Conservation (phyloP, 2,113 vertebrate species). For the Anguilla rostrata region DNA sequence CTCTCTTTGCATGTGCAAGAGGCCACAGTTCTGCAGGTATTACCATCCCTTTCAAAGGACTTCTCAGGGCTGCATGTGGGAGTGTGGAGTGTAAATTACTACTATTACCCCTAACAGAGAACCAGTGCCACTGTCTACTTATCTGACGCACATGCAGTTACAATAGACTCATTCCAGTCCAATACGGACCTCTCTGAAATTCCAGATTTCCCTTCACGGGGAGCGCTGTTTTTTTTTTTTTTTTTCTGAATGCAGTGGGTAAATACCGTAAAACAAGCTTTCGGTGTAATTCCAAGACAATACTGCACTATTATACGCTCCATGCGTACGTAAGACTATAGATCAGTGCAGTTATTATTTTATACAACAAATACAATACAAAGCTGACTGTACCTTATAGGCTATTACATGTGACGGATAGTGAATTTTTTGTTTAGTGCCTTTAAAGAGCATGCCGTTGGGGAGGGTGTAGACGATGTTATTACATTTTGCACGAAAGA, state of each 20-base stretch:
- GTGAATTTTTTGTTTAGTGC: too few relatives aligned
- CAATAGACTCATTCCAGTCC: background rate
- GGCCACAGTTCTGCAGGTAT: background rate
- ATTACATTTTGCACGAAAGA: background rate
- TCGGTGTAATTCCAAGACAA: background rate
- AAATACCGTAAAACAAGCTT: background rate
- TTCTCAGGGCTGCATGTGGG: too few relatives aligned
- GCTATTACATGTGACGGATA: too few relatives aligned
- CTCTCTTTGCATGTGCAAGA: background rate
- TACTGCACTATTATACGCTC: too few relatives aligned
- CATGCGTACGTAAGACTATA: background rate
- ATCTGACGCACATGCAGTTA: background rate
- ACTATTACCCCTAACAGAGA: background rate
- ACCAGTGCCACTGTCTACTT: background rate
- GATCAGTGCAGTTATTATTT: too few relatives aligned
- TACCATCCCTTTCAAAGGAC: background rate
- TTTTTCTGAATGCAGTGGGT: background rate
- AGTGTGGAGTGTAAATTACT: background rate
- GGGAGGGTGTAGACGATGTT: background rate
- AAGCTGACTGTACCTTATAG: too few relatives aligned
- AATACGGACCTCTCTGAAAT: background rate
- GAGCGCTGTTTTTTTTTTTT: background rate
- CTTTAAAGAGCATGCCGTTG: too few relatives aligned
- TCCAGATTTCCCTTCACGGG: background rate
- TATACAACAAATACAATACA: too few relatives aligned